Conservation (phyloP, 2,888 invertebrate species). For the Monopis laevigella region DNA sequence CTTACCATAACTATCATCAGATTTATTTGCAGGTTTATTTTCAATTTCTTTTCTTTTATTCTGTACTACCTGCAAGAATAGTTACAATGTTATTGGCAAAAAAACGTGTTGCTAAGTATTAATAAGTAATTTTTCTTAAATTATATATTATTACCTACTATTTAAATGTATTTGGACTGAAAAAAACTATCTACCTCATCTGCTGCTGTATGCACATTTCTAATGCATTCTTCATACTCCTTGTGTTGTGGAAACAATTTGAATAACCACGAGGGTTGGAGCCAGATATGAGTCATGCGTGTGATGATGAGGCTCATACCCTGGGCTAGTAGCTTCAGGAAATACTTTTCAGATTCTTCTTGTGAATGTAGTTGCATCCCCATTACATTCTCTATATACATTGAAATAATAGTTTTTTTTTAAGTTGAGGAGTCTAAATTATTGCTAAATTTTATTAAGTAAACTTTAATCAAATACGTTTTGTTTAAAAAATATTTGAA, state of each 20-base stretch:
- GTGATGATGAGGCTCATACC: constrained; percentile 35
- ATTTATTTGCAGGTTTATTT: background rate
- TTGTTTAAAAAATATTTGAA: no score
- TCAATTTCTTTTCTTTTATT: background rate
- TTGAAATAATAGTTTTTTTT: background rate
- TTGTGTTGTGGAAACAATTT: constrained; percentile 56
- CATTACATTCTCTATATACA: constrained; percentile 41
- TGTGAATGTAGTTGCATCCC: constrained; percentile 50
- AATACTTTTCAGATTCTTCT: constrained; percentile 34
- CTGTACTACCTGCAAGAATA: background rate
- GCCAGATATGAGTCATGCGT: constrained; percentile 53
- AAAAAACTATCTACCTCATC: constrained; percentile 35
- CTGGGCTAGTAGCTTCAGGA: constrained; percentile 34
- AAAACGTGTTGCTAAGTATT: no score
- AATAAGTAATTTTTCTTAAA: no score
- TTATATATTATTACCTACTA: no score
- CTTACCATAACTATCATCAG: background rate
- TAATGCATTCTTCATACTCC: constrained; percentile 55
- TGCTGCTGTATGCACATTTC: constrained; percentile 68
- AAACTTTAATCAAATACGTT: no score
- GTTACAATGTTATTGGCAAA: no score
- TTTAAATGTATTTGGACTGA: no score
- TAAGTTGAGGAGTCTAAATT: no score
- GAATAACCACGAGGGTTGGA: constrained; percentile 66
- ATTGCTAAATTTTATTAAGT: no score